Conservation (phyloP, 2,113 vertebrate species). For the Dunckerocampus dactyliophorus region DNA sequence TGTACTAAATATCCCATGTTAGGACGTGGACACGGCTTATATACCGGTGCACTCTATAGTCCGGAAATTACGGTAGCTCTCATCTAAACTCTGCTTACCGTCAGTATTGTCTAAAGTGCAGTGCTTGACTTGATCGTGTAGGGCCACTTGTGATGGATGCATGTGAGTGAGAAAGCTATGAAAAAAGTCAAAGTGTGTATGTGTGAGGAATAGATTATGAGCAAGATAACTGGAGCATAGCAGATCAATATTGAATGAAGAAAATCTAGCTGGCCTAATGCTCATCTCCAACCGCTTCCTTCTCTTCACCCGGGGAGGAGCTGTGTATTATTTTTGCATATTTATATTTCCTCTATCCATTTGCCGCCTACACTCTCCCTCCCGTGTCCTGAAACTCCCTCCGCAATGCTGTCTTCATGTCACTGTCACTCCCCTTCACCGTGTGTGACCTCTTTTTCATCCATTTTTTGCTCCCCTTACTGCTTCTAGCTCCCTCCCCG, state of each 20-base stretch:
- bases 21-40: too few species aligned
- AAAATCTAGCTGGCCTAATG: slow-evolving; percentile 29
- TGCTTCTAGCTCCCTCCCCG: slow-evolving; percentile 17
- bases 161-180: slow-evolving; percentile 10
- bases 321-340: slow-evolving; percentile 30
- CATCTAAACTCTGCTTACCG: neutral
- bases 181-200: slow-evolving; percentile 9
- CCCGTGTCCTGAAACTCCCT: slow-evolving; percentile 8
- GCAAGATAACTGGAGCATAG: slow-evolving; percentile 38
- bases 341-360: slow-evolving; percentile 13
- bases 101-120: slow-evolving; percentile 21
- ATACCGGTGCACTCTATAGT: too few species aligned
- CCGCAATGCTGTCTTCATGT: slow-evolving; percentile 9
- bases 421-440: neutral
- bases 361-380: slow-evolving; percentile 8
- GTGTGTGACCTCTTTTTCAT: slow-evolving; percentile 5
- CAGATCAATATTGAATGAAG: slow-evolving; percentile 62
- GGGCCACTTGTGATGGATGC: slow-evolving; percentile 48
- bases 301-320: slow-evolving; percentile 19
- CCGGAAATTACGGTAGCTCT: too few species aligned
- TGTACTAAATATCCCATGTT: too few species aligned
- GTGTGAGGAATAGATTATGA: slow-evolving; percentile 15
- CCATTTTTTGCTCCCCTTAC: slow-evolving; percentile 1
- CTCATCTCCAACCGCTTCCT: slow-evolving; percentile 17
- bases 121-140: slow-evolving; percentile 33